Base-by-base conservation (phyloP, 2,113 vertebrate species). In the Agapornis roseicollis region DNA sequence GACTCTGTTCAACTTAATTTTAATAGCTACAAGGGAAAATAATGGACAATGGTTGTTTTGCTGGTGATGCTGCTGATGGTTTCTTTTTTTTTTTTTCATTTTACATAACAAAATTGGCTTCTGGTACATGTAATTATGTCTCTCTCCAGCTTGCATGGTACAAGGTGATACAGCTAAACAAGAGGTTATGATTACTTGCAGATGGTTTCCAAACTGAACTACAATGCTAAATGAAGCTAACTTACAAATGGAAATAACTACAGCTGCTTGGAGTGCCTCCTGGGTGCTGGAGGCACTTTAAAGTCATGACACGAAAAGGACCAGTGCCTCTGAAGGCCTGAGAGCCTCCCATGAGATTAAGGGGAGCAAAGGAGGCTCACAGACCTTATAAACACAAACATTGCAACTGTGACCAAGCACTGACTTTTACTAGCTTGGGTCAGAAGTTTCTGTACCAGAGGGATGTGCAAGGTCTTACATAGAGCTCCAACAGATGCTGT, bases 61-160 rank as follows among this genome's bases (percentile, higher is more conserved):
- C 69, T 90, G 14, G 0, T 29, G 19, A 8, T 84, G 58, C 18
- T 56, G 41, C 23, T 68, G 44, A 10, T 61, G 58, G 13, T 35
- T 58, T 58, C 56, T 23, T 17, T 1, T 5, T 71, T 44, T 80
- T 55, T 92, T 92, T 77, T 39, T 52, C 31, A 49, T 86, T 92
- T 90, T 92, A 90, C 22, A 25, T 81, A 85, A 85, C 47, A 65
- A 91, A 91, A 68, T 69, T 95, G 90, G 63, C 85, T 96, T 81
- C 53, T 77, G 33, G 14, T 78, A 49, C 13, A 29, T 60, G 64
- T 12, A 74, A 86, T 92, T 85, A 73, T 74, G 91, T 88, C 74
- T 72, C 10, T 73, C 66, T 85, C 71, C 80, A 84, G 60, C 46
- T 63, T 85, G 47, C 10, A 35, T 3, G 3, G 55, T 42, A 91